phyloP scores from a whole-genome alignment of 2,888 invertebrate genomes.

The Tanypteryx hageni region DNA sequence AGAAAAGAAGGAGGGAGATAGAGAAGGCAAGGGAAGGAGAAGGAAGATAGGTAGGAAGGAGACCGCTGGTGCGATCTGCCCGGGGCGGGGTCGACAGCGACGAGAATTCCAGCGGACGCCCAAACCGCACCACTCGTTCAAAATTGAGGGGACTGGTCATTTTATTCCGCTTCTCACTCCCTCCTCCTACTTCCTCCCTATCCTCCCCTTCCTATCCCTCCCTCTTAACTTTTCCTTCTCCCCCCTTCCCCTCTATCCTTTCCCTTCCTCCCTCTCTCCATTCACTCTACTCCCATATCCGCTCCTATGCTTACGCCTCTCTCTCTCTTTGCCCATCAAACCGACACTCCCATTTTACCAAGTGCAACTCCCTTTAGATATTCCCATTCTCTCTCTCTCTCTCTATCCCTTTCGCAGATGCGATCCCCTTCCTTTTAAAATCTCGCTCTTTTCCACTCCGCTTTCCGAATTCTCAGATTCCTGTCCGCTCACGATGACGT shows the following conservation, averaged over 20 bases:
- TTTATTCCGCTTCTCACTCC: neutral
- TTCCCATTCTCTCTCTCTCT: too few relatives aligned
- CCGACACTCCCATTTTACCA: too few relatives aligned
- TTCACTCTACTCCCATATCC: neutral
- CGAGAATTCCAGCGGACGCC: neutral
- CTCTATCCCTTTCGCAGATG: too few relatives aligned
- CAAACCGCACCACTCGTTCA: neutral
- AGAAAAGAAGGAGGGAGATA: neutral
- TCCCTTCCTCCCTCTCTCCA: neutral
- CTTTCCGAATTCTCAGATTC: neutral
- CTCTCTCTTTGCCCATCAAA: too few relatives aligned
- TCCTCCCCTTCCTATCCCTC: too few relatives aligned
- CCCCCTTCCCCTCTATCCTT: neutral
- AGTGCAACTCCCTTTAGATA: too few relatives aligned
- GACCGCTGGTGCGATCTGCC: neutral
- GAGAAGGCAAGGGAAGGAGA: neutral
- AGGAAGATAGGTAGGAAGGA: neutral
- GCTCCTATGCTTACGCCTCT: too few relatives aligned
- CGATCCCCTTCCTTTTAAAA: too few relatives aligned
- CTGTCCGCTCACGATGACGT: neutral
- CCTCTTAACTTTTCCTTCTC: too few relatives aligned
- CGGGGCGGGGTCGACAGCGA: neutral
- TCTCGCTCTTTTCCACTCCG: too few relatives aligned
- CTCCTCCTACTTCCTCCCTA: neutral
- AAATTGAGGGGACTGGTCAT: neutral